Percentiles rank a stretch among this genome's conserved stretches.
Conservation (phyloP, 2,888 invertebrate species). For the Catocala fraxini region DNA sequence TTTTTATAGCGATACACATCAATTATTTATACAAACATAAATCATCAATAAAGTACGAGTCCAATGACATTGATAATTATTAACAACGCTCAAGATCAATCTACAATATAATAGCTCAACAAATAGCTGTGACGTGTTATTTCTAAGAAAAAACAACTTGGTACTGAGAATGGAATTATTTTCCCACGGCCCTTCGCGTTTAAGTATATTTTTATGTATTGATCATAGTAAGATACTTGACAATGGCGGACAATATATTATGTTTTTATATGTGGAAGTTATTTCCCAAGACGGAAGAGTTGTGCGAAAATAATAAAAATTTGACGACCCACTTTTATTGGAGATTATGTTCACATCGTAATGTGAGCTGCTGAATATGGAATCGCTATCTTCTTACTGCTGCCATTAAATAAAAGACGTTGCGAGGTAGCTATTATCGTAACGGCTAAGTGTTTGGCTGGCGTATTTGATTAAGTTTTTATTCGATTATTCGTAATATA, state of each 20-base stretch:
- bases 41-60: conserved; percentile 5
- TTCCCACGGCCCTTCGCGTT: conserved; percentile 67
- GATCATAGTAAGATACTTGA: conserved; percentile 22
- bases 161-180: conserved; percentile 58
- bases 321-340: conserved; percentile 5
- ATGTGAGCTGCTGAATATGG: neutral
- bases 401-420: neutral
- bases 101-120: conserved; percentile 20
- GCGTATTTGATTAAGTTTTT: too few species aligned
- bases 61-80: conserved; percentile 43
- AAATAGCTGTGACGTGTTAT: conserved; percentile 43
- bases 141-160: conserved; percentile 60
- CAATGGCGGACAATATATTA: conserved; percentile 16
- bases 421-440: too few species aligned
- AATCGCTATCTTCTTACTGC: neutral
- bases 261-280: conserved; percentile 4
- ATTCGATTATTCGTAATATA: too few species aligned
- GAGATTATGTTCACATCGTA: conserved; percentile 1
- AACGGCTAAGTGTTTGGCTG: too few species aligned
- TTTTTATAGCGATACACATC: neutral
- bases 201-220: conserved; percentile 24
- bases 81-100: conserved; percentile 16
- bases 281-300: conserved; percentile 6
- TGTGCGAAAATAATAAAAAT: conserved; percentile 7
- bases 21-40: neutral